Percentiles rank a stretch among this genome's conserved stretches.
Conservation (phyloP, 2,888 invertebrate species). For the Meiosimyza platycephala region DNA sequence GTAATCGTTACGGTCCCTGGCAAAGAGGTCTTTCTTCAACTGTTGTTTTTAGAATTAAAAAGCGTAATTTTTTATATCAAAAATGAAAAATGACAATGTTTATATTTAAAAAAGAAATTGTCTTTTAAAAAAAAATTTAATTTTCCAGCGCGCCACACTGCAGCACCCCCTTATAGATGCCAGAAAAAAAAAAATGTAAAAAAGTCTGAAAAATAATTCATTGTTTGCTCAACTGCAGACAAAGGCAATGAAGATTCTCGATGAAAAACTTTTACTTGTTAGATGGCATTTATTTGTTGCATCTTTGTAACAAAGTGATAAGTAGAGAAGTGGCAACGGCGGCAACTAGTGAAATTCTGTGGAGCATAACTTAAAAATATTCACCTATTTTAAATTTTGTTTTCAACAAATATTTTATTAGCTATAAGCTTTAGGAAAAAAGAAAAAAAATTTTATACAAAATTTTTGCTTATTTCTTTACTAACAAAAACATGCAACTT, state of each 20-base stretch:
- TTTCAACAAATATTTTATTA: neutral
- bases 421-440: neutral
- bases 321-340: conserved; percentile 7
- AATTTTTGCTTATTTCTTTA: neutral
- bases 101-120: too few species aligned
- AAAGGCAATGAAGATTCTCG: neutral
- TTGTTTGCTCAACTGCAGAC: neutral
- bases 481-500: neutral
- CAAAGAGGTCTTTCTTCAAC: too few species aligned
- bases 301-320: neutral
- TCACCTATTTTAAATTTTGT: conserved; percentile 19
- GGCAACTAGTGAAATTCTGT: conserved; percentile 34
- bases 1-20: too few species aligned
- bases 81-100: too few species aligned
- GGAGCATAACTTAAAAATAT: conserved; percentile 34
- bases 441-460: neutral
- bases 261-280: conserved; percentile 28
- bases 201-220: neutral
- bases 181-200: neutral
- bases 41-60: too few species aligned
- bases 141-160: too few species aligned
- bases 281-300: neutral
- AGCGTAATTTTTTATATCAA: too few species aligned
- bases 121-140: too few species aligned
- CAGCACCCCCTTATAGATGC: neutral